Conservation (phyloP, 2,797 vertebrate species). For the Halcyon chelicuti region DNA sequence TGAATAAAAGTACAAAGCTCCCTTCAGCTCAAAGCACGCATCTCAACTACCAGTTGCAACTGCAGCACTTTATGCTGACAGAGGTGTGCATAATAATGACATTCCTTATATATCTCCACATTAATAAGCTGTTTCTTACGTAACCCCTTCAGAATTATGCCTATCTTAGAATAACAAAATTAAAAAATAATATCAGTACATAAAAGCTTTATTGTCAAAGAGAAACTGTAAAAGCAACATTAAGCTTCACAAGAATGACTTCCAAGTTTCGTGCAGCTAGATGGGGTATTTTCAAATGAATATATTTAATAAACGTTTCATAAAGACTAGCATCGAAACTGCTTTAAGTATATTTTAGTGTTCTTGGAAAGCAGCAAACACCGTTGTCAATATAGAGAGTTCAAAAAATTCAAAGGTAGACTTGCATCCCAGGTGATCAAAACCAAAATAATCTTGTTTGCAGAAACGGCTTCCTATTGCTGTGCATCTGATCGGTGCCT, state of each 20-base stretch:
- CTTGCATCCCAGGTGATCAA: not conserved
- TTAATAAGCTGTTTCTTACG: not conserved
- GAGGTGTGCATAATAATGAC: not conserved
- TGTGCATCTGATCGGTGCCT: not conserved
- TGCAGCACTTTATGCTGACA: not conserved
- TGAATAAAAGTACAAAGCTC: not conserved
- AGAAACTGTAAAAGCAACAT: not conserved
- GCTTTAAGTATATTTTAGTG: not conserved
- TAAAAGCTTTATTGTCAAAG: not conserved
- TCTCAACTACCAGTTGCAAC: not conserved
- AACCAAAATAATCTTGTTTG: not conserved
- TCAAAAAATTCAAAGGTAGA: not conserved
- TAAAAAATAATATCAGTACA: not conserved
- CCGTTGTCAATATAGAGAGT: not conserved
- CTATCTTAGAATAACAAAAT: not conserved
- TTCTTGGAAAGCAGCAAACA: not conserved
- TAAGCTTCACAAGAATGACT: not conserved
- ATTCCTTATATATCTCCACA: not conserved
- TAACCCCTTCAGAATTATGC: not conserved
- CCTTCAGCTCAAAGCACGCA: not conserved
- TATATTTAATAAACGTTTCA: not conserved
- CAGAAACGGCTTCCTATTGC: not conserved
- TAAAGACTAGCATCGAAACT: not conserved
- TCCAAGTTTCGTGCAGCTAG: not conserved
- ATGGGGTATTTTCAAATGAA: not conserved